These are phyloP conservation scores for Caenorhabditis drosophilae DNA, from an alignment of 2,888 invertebrate species.

Conservation along the genomic window DNA sequence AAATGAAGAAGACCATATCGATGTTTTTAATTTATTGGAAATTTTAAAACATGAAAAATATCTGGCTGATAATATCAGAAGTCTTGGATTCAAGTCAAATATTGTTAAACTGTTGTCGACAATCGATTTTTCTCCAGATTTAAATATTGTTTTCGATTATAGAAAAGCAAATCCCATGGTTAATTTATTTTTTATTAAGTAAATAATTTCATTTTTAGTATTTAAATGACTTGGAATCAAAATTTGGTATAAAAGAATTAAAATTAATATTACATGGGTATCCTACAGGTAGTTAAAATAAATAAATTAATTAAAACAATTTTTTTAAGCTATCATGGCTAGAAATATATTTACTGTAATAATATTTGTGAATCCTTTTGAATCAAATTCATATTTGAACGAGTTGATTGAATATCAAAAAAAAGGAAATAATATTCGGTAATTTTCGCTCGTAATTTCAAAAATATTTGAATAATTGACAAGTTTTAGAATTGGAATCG, in stretches of 20 bases:
- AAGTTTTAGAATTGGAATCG: not conserved
- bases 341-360: conserved; percentile 75
- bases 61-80: conserved; percentile 71
- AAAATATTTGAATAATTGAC: no score
- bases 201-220: conserved; percentile 9
- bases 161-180: conserved; percentile 12
- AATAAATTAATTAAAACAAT: conserved; percentile 7
- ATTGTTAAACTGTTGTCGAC: not conserved
- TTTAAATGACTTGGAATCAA: conserved; percentile 15
- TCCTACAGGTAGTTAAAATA: not conserved
- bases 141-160: conserved; percentile 18
- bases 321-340: conserved; percentile 71
- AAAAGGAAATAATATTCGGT: no score
- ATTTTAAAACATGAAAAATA: conserved; percentile 83
- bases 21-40: conserved; percentile 84
- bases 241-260: not conserved
- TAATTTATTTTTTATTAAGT: not conserved
- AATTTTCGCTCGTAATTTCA: not conserved
- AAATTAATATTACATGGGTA: no score
- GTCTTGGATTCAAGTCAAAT: conserved; percentile 5
- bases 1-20: conserved; percentile 89
- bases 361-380: conserved; percentile 82
- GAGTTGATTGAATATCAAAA: not conserved
- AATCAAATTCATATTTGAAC: not conserved
- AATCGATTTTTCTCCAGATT: no score